These are phyloP conservation scores for Pteronura brasiliensis DNA, from an alignment of 2,113 vertebrate genomes.

Conservation along the genomic window DNA sequence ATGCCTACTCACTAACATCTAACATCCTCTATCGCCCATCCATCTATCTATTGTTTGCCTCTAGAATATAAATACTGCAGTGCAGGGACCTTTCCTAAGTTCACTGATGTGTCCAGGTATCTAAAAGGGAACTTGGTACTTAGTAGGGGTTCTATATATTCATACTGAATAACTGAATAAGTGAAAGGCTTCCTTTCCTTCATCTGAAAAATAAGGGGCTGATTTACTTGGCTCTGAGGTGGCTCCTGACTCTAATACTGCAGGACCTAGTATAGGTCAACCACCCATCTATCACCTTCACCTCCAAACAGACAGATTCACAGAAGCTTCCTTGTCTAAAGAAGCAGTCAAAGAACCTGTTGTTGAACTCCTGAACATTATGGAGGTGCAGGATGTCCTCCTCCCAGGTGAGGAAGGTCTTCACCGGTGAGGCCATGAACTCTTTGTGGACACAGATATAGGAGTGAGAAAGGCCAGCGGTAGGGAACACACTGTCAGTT, in stretches of 20 bases:
- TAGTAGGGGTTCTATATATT: background rate
- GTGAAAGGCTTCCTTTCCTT: background rate
- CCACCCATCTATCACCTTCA: conserved; percentile 52
- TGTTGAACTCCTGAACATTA: background rate
- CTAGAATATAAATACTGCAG: background rate
- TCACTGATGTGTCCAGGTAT: background rate
- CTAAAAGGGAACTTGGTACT: background rate
- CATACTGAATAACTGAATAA: too few species aligned
- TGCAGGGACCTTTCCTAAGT: background rate
- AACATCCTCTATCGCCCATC: too few species aligned
- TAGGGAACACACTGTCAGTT: accelerated
- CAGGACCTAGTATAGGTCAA: background rate
- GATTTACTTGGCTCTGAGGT: background rate
- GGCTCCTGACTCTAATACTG: background rate
- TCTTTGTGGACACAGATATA: too few species aligned
- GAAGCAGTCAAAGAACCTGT: background rate
- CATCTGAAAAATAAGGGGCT: background rate
- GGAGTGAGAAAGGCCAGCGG: too few species aligned
- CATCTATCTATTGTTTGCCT: accelerated
- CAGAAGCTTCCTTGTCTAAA: background rate
- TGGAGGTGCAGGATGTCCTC: background rate
- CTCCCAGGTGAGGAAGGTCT: background rate
- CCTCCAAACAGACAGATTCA: background rate
- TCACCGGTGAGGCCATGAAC: background rate
- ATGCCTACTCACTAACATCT: background rate